Evolutionary conservation across 1,140 invertebrate genomes (phyloP), one percentile per base, ranked within the genome.

Genomic region (Teleogryllus occipitalis): DNA sequence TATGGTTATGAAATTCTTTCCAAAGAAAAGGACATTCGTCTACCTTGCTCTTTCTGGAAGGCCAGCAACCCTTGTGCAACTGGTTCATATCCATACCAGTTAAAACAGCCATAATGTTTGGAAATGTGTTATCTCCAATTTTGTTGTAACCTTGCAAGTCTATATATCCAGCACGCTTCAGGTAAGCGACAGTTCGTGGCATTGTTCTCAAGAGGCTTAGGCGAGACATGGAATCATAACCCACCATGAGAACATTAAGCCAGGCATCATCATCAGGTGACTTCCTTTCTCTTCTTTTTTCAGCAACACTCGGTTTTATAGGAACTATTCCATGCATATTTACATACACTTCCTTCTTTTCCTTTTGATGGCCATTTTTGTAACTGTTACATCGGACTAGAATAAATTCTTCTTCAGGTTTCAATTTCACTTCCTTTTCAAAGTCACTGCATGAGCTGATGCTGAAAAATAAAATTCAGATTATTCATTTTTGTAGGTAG

Each of bases 191-290:
- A 0, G 94, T 95, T 82, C 89, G 89, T 14, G 94, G 93, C 91
- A 97, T 91, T 47, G 92, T 91, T 47, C 93, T 89, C 46, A 90
- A 89, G 48, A 94, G 89, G 86, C 96, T 94, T 0, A 93, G 88
- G 75, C 93, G 88, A 0, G 95, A 96, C 49, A 96, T 91, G 47
- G 93, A 94, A 83, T 96, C 95, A 76, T 96, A 91, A 12, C 95
- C 95, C 10, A 96, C 83, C 80, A 95, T 86, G 1, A 96, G 85
- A 18, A 97, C 89, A 84, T 90, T 93, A 81, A 90, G 85, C 8
- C 14, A 27, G 14, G 8, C 76, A 72, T 46, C 85, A 49, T 85
- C 85, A 0, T 83, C 84, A 14, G 82, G 83, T 77, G 84, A 27
- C n/a, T 76, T 76, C 46, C 47, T 76, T 12, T 76, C 21, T 49